phyloP scores from a whole-genome alignment of 2,113 vertebrate genomes.

The Onychostruthus taczanowskii region DNA sequence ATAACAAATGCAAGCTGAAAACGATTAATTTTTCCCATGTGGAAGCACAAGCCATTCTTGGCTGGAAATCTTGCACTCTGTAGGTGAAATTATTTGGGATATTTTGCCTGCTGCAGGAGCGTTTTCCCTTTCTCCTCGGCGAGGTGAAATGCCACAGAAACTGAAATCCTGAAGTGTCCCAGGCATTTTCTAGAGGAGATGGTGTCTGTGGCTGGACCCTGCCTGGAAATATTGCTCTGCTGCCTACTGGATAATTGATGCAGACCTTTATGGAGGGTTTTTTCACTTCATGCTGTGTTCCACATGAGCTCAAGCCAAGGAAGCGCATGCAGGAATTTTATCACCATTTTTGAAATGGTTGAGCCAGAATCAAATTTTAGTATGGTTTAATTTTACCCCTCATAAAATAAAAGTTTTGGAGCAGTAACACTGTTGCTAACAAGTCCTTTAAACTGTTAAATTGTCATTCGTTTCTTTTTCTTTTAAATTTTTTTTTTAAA shows the following conservation, averaged over 20 bases:
- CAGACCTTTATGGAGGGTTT: neutral
- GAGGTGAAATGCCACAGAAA: neutral
- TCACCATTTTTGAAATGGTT: neutral
- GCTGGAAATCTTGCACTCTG: slow-evolving; percentile 17
- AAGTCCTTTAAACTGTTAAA: neutral
- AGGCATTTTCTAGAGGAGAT: neutral
- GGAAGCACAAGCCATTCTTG: slow-evolving; percentile 45
- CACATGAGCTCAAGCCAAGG: neutral
- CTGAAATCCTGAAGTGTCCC: neutral
- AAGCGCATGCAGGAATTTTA: neutral
- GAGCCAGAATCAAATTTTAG: neutral
- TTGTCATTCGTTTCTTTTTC: rapidly evolving
- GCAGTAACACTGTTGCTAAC: neutral
- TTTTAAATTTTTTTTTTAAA: neutral
- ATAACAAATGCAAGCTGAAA: slow-evolving; percentile 59
- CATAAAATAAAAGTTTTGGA: neutral
- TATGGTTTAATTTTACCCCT: neutral
- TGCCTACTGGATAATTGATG: neutral
- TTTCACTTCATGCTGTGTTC: neutral
- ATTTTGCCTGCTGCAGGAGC: neutral
- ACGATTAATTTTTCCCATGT: slow-evolving; percentile 58
- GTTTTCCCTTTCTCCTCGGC: neutral
- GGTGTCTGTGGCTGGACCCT: neutral
- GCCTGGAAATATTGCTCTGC: neutral
- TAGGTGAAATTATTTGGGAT: slow-evolving; percentile 25